Base-by-base conservation (phyloP, 2,888 invertebrate genomes). In the Aleiodes alternator region DNA sequence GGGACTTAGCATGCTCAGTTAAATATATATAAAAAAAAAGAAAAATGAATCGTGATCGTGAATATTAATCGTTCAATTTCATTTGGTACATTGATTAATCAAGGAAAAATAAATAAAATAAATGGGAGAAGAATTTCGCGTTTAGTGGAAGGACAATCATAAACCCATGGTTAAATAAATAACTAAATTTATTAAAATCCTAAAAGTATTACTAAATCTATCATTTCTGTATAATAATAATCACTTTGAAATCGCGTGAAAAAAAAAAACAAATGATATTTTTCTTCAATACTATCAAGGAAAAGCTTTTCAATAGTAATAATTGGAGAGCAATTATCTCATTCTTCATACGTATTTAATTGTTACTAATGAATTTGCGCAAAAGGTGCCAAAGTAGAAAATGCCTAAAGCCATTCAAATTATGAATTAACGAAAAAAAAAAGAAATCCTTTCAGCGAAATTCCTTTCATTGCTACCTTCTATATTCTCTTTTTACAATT, bases 1-100 rank as follows among this genome's bases (percentile, higher is more conserved):
- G 89, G 89, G 89, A 89, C 89, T 89, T 89, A 89, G 89, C 89
- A 89, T 88, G 89, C 89, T 89, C 89, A 89, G 89, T 89, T 87
- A 85, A 86, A 86, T 86, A 84, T 86, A 85, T 84, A 82, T 23
- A 34, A 34, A 34, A 34, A 6, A 83, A 80, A 77, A 14, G 75
- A 79, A 86, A 83, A 80, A 77, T 16, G 75, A 79, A 86, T 86
- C 88, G 87, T 87, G 86, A 87, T 88, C 82, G 84, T 86, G 79
- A 82, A 78, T 77, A 70, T 77, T 76, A 48, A 68, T 43, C 59
- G 74, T 57, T 70, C 68, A 77, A 69, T 66, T 76, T 74, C 34
- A 75, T 70, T 70, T 71, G 73, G 55, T 76, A 69, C 75, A 76
- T 73, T 75, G 75, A 73, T 43, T 73, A 75, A 75, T 79, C 68